Percentiles rank a stretch among this genome's conserved stretches.
These are phyloP conservation scores for Paramacrobiotus metropolitanus DNA, from an alignment of 1,140 invertebrate genomes.

Conservation along the genomic window DNA sequence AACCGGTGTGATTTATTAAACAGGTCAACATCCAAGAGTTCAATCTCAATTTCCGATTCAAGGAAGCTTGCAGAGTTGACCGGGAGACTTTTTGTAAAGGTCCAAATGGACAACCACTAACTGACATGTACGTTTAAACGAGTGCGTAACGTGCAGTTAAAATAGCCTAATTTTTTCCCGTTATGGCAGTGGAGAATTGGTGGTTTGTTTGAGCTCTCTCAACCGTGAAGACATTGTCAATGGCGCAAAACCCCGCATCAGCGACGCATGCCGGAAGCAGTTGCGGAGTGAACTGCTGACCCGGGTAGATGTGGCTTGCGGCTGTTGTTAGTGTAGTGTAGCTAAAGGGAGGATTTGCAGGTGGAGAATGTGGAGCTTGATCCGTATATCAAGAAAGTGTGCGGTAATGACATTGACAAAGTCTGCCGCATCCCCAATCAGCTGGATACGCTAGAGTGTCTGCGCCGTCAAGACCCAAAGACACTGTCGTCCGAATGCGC, in stretches of 20 bases:
- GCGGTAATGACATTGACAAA: conserved; percentile 45
- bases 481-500: conserved; percentile 45
- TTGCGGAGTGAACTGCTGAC: conserved; percentile 58
- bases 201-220: conserved; percentile 67
- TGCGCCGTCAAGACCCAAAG: conserved; percentile 42
- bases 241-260: conserved; percentile 46
- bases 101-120: too few species aligned
- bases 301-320: conserved; percentile 12
- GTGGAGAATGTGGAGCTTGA: conserved; percentile 61
- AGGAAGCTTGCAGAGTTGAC: conserved; percentile 63
- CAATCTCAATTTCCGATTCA: conserved; percentile 80
- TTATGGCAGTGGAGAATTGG: conserved; percentile 45
- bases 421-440: conserved; percentile 37
- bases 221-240: conserved; percentile 64
- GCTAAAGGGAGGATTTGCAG: conserved; percentile 29
- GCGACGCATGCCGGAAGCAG: conserved; percentile 63
- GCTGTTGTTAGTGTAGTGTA: background rate
- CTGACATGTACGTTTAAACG: too few species aligned
- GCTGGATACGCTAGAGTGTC: conserved; percentile 68
- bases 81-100: conserved; percentile 54
- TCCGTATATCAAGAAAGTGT: conserved; percentile 47
- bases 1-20: conserved; percentile 11
- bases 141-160: too few species aligned
- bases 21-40: conserved; percentile 77
- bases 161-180: conserved; percentile 10